Evolutionary conservation across 53 echinoderm and acorn worm species (phyloP).

Genomic region (Arbacia lixula): DNA sequence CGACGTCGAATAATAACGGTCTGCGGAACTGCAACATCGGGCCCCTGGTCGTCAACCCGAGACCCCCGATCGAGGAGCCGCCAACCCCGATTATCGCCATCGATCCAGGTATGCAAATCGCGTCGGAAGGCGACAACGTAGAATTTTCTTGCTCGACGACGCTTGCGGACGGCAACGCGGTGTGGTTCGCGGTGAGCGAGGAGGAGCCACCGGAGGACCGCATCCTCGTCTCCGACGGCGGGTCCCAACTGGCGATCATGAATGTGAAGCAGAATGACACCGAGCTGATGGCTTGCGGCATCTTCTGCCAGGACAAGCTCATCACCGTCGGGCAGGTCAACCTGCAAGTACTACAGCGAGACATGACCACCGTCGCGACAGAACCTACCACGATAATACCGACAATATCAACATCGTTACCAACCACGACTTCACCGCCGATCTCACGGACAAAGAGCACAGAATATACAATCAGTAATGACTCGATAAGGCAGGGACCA

Average conservation of each 20-base stretch:
- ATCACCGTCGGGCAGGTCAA: constrained; percentile 38
- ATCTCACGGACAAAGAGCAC: too few species aligned
- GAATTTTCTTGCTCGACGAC: constrained; percentile 44
- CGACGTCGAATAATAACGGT: neutral
- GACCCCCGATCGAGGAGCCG: neutral
- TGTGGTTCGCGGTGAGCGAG: constrained; percentile 30
- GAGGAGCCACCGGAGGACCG: constrained; percentile 31
- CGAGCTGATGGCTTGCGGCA: constrained; percentile 44
- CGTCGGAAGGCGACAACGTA: constrained; percentile 37
- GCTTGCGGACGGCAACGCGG: constrained; percentile 41
- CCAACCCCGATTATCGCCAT: constrained; percentile 15
- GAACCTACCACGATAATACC: neutral
- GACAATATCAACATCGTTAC: neutral
- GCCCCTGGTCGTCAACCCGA: constrained; percentile 27
- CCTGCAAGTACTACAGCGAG: constrained; percentile 5
- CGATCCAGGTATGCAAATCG: constrained; percentile 37
- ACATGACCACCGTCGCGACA: neutral
- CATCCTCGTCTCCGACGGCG: constrained; percentile 21
- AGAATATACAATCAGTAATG: too few species aligned
- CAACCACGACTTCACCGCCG: neutral
- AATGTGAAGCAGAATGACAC: constrained; percentile 35
- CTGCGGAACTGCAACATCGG: constrained; percentile 45
- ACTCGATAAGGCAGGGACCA: too few species aligned
- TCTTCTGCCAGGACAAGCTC: constrained; percentile 50
- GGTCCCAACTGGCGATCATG: constrained; percentile 43